Evolutionary conservation across 2,113 vertebrate species (phyloP), one percentile per base, ranked within the genome.

Genomic region (Chunga burmeisteri): DNA sequence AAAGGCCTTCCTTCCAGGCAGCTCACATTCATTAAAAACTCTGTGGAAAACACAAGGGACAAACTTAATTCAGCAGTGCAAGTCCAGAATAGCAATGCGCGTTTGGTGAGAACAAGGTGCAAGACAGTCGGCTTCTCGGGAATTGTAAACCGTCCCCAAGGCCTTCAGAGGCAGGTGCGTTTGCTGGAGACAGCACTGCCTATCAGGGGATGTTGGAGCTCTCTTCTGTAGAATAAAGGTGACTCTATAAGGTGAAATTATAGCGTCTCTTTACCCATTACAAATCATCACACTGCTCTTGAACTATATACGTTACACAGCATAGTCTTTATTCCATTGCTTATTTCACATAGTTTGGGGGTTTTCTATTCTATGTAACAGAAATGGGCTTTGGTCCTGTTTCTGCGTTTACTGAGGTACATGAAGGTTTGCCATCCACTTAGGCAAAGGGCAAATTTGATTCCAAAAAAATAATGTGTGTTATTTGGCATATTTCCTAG

Each of bases 1-100:
- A 72, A 87, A 89, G 94, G 96, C 77, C 91, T 93, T 94, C 73
- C 89, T 95, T 94, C 91, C 68, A 96, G 91, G 93, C 89, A 94
- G 86, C 93, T 90, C 93, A 94, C 38, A 29, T 92, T 97, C 89
- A 72, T 96, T 96, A 96, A 91, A 89, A 72, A 30, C 73, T 80
- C 36, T 27, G 53, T 71, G 81, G 61, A 94, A 91, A 81, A 72
- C 96, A 63, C 86, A 79, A 30, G 93, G 91, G 89, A 91, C 65
- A 42, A 74, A 93, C 7, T 78, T 88, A 93, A 93, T 82, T 88
- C 79, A 62, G 71, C 72, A 47, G 38, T 77, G 71, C 59, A 46
- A 53, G 74, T 77, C 74, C 67, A 50, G 92, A 96, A 92, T 89
- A 73, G 91, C 89, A 85, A 92, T 73, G 66, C 16, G 2, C 27